Conservation (phyloP, 2,888 invertebrate species). For the Drosophila mettleri region DNA sequence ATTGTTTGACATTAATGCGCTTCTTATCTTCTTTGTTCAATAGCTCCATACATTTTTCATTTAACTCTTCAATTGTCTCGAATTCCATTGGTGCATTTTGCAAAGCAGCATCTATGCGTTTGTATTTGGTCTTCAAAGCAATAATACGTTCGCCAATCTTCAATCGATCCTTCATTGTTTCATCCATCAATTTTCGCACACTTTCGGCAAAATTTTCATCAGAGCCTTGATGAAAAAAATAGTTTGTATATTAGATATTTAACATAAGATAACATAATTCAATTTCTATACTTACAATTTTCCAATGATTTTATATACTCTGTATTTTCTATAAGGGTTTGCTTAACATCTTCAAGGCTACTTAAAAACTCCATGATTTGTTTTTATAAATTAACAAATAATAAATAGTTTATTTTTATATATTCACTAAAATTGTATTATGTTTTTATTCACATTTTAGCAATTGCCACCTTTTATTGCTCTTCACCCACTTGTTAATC, state of each 20-base stretch:
- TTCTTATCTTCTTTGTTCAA: conserved; percentile 19
- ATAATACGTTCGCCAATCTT: conserved; percentile 13
- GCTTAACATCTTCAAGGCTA: conserved; percentile 17
- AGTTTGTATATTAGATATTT: neutral
- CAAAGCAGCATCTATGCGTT: conserved; percentile 12
- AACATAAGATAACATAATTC: no score
- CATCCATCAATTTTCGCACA: conserved; percentile 5
- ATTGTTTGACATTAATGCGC: conserved; percentile 24
- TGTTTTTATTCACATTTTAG: no score
- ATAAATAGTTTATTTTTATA: no score
- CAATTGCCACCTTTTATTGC: neutral
- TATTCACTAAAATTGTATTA: no score
- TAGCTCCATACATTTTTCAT: neutral
- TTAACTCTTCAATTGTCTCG: neutral
- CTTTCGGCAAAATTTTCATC: neutral
- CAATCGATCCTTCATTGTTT: conserved; percentile 15
- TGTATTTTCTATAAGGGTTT: conserved; percentile 24
- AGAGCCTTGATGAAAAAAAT: neutral
- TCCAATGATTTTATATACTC: conserved; percentile 28
- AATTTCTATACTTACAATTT: conserved; percentile 5
- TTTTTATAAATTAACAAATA: no score
- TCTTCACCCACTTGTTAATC: neutral
- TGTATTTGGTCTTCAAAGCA: conserved; percentile 18
- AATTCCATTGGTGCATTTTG: neutral
- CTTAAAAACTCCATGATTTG: conserved; percentile 21